A percentile compares a stretch with the other conserved stretches of the same genome.
Evolutionary conservation across 2,888 invertebrate species (phyloP).

Genomic region (Venustoraphidia nigricollis): DNA sequence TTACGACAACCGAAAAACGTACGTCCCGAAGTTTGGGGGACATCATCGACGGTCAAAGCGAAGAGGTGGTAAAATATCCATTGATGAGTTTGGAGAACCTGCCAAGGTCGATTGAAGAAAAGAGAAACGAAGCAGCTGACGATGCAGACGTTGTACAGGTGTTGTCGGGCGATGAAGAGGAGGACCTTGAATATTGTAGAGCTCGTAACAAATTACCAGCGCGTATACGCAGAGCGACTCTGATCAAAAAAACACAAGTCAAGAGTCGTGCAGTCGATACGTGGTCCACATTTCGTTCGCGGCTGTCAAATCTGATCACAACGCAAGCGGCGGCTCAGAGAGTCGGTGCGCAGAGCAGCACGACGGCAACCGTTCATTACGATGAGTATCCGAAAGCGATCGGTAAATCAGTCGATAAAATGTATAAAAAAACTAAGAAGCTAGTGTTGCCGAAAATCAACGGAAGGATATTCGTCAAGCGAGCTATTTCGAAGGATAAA

Average conservation of each 20-base stretch:
- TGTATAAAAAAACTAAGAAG: conserved; percentile 25
- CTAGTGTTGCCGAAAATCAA: conserved; percentile 25
- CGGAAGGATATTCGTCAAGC: conserved; percentile 17
- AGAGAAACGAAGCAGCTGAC: background rate
- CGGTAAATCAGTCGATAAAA: conserved; percentile 21
- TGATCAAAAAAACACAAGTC: conserved; percentile 18
- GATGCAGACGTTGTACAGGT: background rate
- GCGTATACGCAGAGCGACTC: conserved; percentile 18
- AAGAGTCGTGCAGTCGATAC: conserved; percentile 18
- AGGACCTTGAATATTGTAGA: conserved; percentile 19
- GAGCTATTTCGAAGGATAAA: too few relatives aligned
- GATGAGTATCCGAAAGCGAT: conserved; percentile 22
- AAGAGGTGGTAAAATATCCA: too few relatives aligned
- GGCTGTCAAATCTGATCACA: conserved; percentile 22
- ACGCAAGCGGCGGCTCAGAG: conserved; percentile 25
- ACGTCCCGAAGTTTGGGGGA: too few relatives aligned
- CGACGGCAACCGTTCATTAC: conserved; percentile 11
- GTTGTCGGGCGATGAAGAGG: background rate
- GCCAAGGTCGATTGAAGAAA: background rate
- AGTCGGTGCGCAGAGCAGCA: conserved; percentile 19
- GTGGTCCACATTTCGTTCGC: conserved; percentile 22
- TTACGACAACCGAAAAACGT: too few relatives aligned
- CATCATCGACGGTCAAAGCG: too few relatives aligned
- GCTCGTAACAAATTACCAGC: conserved; percentile 19
- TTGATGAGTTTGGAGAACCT: too few relatives aligned